phyloP scores from a whole-genome alignment of 2,113 vertebrate genomes.

The Oncorhynchus mykiss region DNA sequence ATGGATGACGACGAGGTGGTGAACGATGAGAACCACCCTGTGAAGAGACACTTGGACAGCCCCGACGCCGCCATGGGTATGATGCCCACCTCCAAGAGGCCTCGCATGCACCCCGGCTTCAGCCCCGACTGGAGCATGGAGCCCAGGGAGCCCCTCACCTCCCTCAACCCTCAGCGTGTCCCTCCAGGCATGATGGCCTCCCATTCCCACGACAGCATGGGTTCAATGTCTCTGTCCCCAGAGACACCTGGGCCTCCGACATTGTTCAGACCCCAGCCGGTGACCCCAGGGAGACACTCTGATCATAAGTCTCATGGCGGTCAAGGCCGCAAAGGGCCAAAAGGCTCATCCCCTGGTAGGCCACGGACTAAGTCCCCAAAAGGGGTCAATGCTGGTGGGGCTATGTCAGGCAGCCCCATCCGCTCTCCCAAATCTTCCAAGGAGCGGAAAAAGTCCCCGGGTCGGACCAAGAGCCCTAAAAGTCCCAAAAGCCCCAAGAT shows the following conservation, averaged over 20 bases:
- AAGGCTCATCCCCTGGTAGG: conserved; percentile 79
- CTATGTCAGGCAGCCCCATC: conserved; percentile 83
- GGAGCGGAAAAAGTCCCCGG: conserved; percentile 92
- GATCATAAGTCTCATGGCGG: conserved; percentile 80
- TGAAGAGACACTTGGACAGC: conserved; percentile 88
- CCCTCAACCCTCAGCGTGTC: conserved; percentile 91
- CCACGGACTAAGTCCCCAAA: conserved; percentile 93
- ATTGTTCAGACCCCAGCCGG: conserved; percentile 81
- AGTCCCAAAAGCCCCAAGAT: conserved; percentile 92
- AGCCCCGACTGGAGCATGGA: conserved; percentile 83
- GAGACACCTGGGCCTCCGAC: conserved; percentile 76
- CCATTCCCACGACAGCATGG: conserved; percentile 78
- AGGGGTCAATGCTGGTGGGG: conserved; percentile 70
- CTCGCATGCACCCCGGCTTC: conserved; percentile 86
- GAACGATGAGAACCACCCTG: conserved; percentile 94
- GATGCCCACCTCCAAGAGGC: conserved; percentile 87
- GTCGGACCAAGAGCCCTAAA: conserved; percentile 90
- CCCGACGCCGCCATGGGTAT: conserved; percentile 85
- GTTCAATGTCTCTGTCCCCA: conserved; percentile 78
- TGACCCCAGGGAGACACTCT: conserved; percentile 72
- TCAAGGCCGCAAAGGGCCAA: conserved; percentile 84
- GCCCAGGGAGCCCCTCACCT: conserved; percentile 91
- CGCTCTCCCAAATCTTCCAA: conserved; percentile 86
- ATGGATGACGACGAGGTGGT: conserved; percentile 91
- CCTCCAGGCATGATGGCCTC: conserved; percentile 85